These are phyloP conservation scores for Macrotus californicus DNA, from an alignment of 2,113 vertebrate species.

Conservation along the genomic window DNA sequence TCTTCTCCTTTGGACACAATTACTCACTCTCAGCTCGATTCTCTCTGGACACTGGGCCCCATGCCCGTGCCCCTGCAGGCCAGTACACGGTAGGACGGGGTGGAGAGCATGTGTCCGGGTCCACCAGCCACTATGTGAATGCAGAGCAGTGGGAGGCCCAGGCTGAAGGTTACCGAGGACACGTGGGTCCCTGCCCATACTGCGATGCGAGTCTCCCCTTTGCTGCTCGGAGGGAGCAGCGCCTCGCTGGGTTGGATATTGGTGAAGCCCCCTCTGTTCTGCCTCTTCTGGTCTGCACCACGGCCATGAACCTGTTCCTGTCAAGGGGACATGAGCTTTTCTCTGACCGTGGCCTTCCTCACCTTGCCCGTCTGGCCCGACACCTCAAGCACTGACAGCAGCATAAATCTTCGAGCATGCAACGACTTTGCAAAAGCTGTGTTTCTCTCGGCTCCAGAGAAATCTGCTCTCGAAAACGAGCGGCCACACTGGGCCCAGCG, in stretches of 20 bases:
- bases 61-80: too few relatives aligned
- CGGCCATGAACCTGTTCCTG: too few relatives aligned
- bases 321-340: too few relatives aligned
- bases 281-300: too few relatives aligned
- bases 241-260: accelerated
- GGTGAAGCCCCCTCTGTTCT: too few relatives aligned
- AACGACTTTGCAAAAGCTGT: not conserved
- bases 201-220: accelerated
- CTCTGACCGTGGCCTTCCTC: not conserved
- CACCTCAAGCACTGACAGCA: too few relatives aligned
- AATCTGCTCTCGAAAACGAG: not conserved
- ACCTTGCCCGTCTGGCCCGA: not conserved
- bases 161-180: too few relatives aligned
- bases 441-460: not conserved
- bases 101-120: accelerated
- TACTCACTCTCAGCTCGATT: accelerated
- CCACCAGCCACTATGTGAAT: accelerated
- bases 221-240: accelerated
- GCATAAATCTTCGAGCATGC: not conserved
- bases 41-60: accelerated
- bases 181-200: accelerated
- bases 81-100: too few relatives aligned
- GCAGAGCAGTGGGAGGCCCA: too few relatives aligned
- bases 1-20: not conserved
- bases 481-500: not conserved